Evolutionary conservation across 2,888 invertebrate species (phyloP), one percentile per base, ranked within the genome.

Genomic region (Aleiodes alternator): DNA sequence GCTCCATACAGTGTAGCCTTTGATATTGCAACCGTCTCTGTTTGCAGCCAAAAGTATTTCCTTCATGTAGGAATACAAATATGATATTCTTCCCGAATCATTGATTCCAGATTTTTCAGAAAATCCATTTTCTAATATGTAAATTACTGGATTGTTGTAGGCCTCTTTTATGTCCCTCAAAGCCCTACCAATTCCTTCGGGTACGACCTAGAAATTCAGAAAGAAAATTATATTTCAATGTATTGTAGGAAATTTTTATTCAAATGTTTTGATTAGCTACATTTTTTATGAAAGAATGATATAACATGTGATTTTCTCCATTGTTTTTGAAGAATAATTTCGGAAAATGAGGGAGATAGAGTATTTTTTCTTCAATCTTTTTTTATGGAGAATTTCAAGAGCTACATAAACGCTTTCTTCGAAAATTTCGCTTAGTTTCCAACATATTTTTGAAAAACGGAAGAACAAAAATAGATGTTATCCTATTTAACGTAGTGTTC

Each of bases 1-100:
- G 48, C 92, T 92, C 93, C 94, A 93, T 0, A 90, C 91, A 0
- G 91, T 90, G 82, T 93, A 94, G 0, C 91, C 92, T 75, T 82
- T 86, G 0, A 92, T 84, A 79, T 92, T 88, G 73, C 91, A 91
- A 0, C 91, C 91, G 5, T 91, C 90, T 9, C 80, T 79, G 7
- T 90, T 86, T 0, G 92, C 80, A 0, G 92, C 92, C 64, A 91
- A 89, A 16, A 92, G 77, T 75, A 92, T 73, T 4, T 90, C 90
- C 31, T 86, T 85, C 6, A 92, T 82, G 77, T 92, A 91, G 7
- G 82, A 87, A 78, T 90, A 87, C 0, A 89, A 77, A 76, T 84
- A 87, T 16, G 78, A 12, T 0, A 83, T 74, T 71, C 88, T 82
- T 1, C 80, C 79, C 1, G 48, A 12, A 77, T 89, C 89, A n/a